Conservation (phyloP, 1,140 invertebrate species). For the Brachionus rubens region DNA sequence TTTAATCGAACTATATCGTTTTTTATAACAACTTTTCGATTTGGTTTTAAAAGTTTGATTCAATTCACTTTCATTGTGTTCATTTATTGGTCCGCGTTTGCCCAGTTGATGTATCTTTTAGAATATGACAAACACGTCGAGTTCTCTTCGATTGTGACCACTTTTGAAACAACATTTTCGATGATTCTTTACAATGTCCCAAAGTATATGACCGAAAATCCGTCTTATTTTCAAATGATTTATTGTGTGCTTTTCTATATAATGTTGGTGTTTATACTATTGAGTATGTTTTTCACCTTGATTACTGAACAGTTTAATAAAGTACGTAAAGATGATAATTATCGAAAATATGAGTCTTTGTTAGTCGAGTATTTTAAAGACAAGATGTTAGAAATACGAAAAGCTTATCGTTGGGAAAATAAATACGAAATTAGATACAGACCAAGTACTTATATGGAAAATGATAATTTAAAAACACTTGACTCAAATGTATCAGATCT, state of each 20-base stretch:
- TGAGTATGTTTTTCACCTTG: neutral
- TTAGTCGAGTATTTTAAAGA: no score
- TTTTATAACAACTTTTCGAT: neutral
- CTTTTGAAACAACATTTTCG: neutral
- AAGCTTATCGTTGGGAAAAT: no score
- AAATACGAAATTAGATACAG: no score
- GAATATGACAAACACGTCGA: neutral
- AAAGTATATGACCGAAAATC: neutral
- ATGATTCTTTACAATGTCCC: conserved; percentile 7
- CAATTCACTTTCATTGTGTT: neutral
- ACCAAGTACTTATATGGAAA: no score
- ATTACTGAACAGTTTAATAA: neutral
- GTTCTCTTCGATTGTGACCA: neutral
- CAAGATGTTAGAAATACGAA: no score
- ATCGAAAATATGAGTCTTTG: no score
- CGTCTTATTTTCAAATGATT: neutral
- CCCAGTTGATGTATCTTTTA: no score
- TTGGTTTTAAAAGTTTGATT: neutral
- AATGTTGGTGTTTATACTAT: neutral
- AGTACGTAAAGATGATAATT: no score
- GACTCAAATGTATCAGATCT: no score
- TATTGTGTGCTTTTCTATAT: neutral
- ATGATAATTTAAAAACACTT: no score
- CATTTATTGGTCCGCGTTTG: neutral
- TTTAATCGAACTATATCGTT: neutral